Conservation (phyloP, 2,888 invertebrate species). For the Papilio gigon region DNA sequence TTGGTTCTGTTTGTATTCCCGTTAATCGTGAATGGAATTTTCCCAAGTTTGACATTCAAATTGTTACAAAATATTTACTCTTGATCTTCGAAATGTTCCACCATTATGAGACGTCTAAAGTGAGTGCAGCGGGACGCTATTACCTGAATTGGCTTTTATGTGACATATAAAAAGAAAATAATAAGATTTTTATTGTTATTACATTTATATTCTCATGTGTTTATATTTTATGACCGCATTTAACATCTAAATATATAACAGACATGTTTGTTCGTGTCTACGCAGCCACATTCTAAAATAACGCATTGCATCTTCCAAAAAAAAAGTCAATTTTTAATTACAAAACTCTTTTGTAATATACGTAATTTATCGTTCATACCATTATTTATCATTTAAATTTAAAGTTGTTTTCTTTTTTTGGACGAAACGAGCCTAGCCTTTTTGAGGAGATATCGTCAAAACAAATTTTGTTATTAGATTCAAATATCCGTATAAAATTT, state of each 20-base stretch:
- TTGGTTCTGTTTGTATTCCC: slow-evolving; percentile 17
- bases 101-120: slow-evolving; percentile 12
- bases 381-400: too few species aligned
- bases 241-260: slow-evolving; percentile 6
- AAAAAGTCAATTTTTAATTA: too few species aligned
- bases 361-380: too few species aligned
- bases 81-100: slow-evolving; percentile 25
- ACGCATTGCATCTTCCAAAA: too few species aligned
- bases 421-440: background rate
- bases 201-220: slow-evolving; percentile 24
- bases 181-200: slow-evolving; percentile 26
- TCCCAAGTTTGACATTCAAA: slow-evolving; percentile 31
- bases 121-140: slow-evolving; percentile 21
- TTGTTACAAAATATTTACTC: slow-evolving; percentile 32
- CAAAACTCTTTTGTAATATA: too few species aligned
- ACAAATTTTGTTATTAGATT: slow-evolving; percentile 26
- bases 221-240: background rate
- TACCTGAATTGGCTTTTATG: slow-evolving; percentile 13
- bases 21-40: slow-evolving; percentile 30
- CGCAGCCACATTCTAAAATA: too few species aligned
- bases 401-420: background rate
- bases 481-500: slow-evolving; percentile 36
- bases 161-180: slow-evolving; percentile 26
- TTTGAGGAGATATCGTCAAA: background rate
- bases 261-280: background rate